Base-by-base conservation (phyloP, 2,888 invertebrate genomes). In the Patella pellucida region DNA sequence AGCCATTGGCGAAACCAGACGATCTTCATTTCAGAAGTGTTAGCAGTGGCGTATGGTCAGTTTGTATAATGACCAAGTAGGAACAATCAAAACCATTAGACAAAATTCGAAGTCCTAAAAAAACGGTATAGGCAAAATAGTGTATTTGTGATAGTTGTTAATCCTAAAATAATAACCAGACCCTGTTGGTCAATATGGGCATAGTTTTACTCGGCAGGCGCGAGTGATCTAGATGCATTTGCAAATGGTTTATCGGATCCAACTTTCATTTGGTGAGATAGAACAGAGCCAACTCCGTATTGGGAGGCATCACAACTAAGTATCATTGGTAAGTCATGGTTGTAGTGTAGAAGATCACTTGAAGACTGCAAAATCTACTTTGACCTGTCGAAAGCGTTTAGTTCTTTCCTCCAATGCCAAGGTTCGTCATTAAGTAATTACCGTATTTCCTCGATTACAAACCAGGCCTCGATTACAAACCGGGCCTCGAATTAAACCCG, bases 271-370 rank as follows among this genome's bases (percentile, higher is more conserved):
- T n/a, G n/a, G n/a, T n/a, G n/a, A n/a, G n/a, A n/a, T n/a, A n/a
- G n/a, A n/a, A n/a, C n/a, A n/a, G n/a, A n/a, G n/a, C n/a, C n/a
- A n/a, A n/a, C n/a, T n/a, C n/a, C n/a, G n/a, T n/a, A n/a, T 77
- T 50, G 0, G 75, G 67, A 9, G 89, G 87, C 52, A 87, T 87
- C 52, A 87, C 76, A 31, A 89, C 89, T 31, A 76, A 78, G 15
- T 84, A 85, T n/a, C 86, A 88, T 0, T 91, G 90, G 82, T 92
- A 90, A 52, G 86, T 86, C 4, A 88, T 83, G 4, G 91, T 75
- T 41, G 83, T 79, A 14, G 51, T 72, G 87, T 1, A 83, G 78
- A 16, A 90, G 80, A n/a, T 85, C 74, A 1, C 77, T 52, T 9
- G 80, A 74, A n/a, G 76, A 77, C n/a, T 56, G 52, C 5, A 87